Base-by-base conservation (phyloP, 2,888 invertebrate species). In the Acanthosepion esculentum region DNA sequence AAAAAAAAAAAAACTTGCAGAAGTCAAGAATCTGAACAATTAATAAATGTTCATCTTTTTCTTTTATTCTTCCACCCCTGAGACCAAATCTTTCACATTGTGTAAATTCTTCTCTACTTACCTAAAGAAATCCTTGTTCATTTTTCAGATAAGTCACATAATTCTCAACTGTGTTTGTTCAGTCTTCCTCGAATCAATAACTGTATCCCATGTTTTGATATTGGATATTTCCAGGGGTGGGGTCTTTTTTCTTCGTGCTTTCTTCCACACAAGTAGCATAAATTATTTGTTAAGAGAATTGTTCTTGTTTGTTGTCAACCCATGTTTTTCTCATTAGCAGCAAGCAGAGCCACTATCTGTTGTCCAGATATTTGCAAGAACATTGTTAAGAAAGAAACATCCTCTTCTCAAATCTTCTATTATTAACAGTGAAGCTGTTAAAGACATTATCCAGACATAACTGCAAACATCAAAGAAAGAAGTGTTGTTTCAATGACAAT, bases 401-500 rank as follows among this genome's bases (percentile, higher is more conserved):
- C n/a, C n/a, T 78, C 78, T 78, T n/a, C 33, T 33, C 18, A n/a
- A 4, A 41, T 33, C 15, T 78, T 78, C 78, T 78, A 78, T 78
- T 78, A 78, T 78, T 78, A 78, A 78, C 78, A n/a, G n/a, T 33
- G 33, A 10, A 78, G 15, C 78, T 78, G 78, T 78, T 10, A 33
- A 78, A 78, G 10, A n/a, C 78, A 78, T 78, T 78, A 78, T n/a
- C 78, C 78, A 78, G 10, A 15, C n/a, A 78, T 33, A 78, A n/a
- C 78, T n/a, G 3, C 12, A 78, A 78, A n/a, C 78, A 78, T 78
- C 78, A 78, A 78, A 78, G n/a, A 15, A 15, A n/a, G 10, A n/a
- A 78, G 78, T n/a, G 78, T 78, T n/a, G n/a, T 78, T 78, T 78
- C 78, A 78, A 78, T 78, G 78, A 78, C 78, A 78, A 78, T 78